Base-by-base conservation (phyloP, 1,140 invertebrate genomes). In the Hypothenemus hampei region DNA sequence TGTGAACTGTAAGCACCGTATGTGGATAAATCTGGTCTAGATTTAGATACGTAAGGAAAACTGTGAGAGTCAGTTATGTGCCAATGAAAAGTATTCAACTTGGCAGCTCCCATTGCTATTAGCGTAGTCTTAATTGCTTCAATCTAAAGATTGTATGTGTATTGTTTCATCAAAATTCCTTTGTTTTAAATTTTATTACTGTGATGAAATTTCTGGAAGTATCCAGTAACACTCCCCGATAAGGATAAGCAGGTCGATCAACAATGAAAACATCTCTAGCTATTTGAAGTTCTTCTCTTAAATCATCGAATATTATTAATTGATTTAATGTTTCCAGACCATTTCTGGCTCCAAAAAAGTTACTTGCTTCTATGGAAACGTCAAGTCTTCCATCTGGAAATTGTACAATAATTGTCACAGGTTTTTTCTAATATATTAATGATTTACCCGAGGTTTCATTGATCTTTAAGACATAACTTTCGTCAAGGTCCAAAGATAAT, bases 31-130 rank as follows among this genome's bases (percentile, higher is more conserved):
- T 84, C 71, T 0, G 89, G 89, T 33, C 77, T 77, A 5, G 78
- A 80, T 61, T 76, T 76, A 0, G 86, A 81, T 19, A 82, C 80
- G 43, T 90, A 82, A 0, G 90, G 89, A 64, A 93, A 92, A 62
- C 88, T 91, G 16, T 92, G 89, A 0, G 84, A 83, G 67, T 93
- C 90, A 0, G 87, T 91, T n/a, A 93, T 87, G 61, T 93, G 89
- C 88, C 89, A 92, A 62, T 93, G 90, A 67, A 93, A 86, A 0
- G 84, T 83, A 66, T 93, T 93, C 24, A 93, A 64, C 65, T 93
- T 93, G 8, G 82, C 83, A 64, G 82, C 76, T 0, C 82, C 81
- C 87, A 93, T 91, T 0, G 77, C 89, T 63, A 90, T 86, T 31
- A 93, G 75, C 0, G 86, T 87, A 13, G 78, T 73, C 59, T 86